Evolutionary conservation across 2,888 invertebrate species (phyloP).

Genomic region (Dasysyrphus tricinctus): DNA sequence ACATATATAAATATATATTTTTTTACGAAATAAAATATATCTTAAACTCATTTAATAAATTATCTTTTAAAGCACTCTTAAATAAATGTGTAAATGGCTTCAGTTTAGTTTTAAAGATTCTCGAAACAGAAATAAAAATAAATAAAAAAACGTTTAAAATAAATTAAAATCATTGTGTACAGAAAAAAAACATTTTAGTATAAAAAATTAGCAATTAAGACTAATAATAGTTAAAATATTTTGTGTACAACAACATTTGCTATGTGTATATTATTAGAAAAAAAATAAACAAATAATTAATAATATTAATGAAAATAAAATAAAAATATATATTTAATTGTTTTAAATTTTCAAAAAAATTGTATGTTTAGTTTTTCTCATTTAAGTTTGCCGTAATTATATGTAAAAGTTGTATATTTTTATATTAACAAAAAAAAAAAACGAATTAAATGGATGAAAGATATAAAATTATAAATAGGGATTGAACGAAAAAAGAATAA

Average conservation of each 20-base stretch:
- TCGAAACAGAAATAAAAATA: slow-evolving; percentile 56
- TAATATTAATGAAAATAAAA: slow-evolving; percentile 40
- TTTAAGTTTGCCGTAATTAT: slow-evolving; percentile 73
- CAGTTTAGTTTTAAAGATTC: slow-evolving; percentile 42
- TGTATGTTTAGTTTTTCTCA: slow-evolving; percentile 62
- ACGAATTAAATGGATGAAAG: slow-evolving; percentile 66
- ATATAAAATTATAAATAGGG: slow-evolving; percentile 52
- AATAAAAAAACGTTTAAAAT: slow-evolving; percentile 49
- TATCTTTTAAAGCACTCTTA: slow-evolving; percentile 51
- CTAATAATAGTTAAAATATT: slow-evolving; percentile 72
- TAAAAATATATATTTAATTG: slow-evolving; percentile 63
- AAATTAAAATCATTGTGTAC: slow-evolving; percentile 65
- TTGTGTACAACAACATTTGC: slow-evolving; percentile 75
- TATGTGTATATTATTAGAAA: slow-evolving; percentile 69
- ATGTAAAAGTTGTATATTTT: slow-evolving; percentile 75
- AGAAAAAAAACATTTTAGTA: slow-evolving; percentile 50
- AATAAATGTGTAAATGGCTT: slow-evolving; percentile 61
- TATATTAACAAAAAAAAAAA: slow-evolving; percentile 65
- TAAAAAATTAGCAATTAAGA: slow-evolving; percentile 52
- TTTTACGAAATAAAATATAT: slow-evolving; percentile 57
- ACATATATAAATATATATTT: slow-evolving; percentile 65
- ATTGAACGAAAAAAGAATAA: slow-evolving; percentile 48
- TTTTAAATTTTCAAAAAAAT: slow-evolving; percentile 57
- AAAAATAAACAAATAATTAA: slow-evolving; percentile 31
- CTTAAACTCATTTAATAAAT: slow-evolving; percentile 26